Percentiles rank a stretch among this genome's conserved stretches.
Evolutionary conservation across 2,888 invertebrate genomes (phyloP).

Genomic region (Eupithecia dodoneata): DNA sequence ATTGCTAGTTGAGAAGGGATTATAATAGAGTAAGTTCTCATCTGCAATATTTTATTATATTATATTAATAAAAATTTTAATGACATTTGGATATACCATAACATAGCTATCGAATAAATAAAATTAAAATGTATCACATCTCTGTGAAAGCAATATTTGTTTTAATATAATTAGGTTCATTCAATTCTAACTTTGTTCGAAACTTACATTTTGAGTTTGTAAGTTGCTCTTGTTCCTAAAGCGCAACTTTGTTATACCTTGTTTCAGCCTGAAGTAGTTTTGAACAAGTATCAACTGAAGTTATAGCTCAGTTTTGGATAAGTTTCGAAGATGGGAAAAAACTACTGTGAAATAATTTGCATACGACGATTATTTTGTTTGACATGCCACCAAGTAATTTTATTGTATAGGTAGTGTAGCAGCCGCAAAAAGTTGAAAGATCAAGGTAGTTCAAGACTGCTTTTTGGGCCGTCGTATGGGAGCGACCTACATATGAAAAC

Average conservation of each 20-base stretch:
- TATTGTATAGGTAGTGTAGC: no score
- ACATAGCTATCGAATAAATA: not conserved
- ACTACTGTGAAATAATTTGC: not conserved
- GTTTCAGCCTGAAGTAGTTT: not conserved
- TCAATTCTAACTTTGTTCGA: not conserved
- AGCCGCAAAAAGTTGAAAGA: no score
- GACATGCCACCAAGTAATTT: not conserved
- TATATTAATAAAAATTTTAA: no score
- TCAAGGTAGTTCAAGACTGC: no score
- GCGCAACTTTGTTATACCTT: not conserved
- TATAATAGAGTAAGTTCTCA: no score
- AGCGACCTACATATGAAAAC: no score
- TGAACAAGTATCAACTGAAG: slow-evolving; percentile 1
- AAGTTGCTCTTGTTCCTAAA: not conserved
- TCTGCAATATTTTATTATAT: no score
- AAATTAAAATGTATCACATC: not conserved
- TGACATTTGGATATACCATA: no score
- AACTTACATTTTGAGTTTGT: not conserved
- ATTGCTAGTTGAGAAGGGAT: no score
- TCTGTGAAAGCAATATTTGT: not conserved
- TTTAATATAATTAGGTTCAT: not conserved
- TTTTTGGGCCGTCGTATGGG: no score
- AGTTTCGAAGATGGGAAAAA: not conserved
- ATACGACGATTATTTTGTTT: not conserved
- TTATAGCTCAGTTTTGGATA: not conserved